These are phyloP conservation scores for Sternarchorhynchus goeldii DNA, from an alignment of 2,797 vertebrate species.

Conservation along the genomic window DNA sequence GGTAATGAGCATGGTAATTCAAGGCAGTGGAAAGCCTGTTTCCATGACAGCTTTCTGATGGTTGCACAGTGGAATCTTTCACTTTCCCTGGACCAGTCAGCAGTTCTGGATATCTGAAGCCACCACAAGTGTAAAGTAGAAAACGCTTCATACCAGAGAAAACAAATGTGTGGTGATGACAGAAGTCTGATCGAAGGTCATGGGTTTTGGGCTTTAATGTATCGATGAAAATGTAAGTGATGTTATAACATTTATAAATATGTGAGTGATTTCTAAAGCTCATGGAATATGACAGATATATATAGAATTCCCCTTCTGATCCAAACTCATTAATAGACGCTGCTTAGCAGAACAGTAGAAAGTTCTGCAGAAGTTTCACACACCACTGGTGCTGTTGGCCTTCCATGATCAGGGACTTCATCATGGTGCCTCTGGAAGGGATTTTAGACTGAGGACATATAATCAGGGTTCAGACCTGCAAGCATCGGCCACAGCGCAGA, in stretches of 20 bases:
- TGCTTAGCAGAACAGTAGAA: background rate
- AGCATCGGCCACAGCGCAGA: background rate
- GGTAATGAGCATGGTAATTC: background rate
- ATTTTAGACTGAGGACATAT: slow-evolving; percentile 18
- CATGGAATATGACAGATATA: background rate
- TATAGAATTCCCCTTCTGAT: background rate
- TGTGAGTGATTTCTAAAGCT: background rate
- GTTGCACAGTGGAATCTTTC: too few relatives aligned
- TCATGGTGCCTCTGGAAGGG: background rate
- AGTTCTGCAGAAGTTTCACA: background rate
- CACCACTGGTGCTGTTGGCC: background rate
- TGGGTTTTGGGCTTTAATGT: background rate
- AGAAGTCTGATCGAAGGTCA: too few relatives aligned
- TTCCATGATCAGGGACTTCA: background rate
- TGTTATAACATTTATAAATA: too few relatives aligned
- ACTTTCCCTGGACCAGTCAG: too few relatives aligned
- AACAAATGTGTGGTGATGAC: too few relatives aligned
- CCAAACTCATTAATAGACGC: background rate
- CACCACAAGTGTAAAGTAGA: too few relatives aligned
- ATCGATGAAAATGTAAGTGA: background rate
- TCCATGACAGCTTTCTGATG: too few relatives aligned
- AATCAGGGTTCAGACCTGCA: slow-evolving; percentile 8
- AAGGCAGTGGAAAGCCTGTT: too few relatives aligned
- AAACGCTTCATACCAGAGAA: too few relatives aligned
- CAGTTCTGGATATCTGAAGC: too few relatives aligned